phyloP scores from a whole-genome alignment of 2,113 vertebrate genomes.

The Hippopotamus amphibius region DNA sequence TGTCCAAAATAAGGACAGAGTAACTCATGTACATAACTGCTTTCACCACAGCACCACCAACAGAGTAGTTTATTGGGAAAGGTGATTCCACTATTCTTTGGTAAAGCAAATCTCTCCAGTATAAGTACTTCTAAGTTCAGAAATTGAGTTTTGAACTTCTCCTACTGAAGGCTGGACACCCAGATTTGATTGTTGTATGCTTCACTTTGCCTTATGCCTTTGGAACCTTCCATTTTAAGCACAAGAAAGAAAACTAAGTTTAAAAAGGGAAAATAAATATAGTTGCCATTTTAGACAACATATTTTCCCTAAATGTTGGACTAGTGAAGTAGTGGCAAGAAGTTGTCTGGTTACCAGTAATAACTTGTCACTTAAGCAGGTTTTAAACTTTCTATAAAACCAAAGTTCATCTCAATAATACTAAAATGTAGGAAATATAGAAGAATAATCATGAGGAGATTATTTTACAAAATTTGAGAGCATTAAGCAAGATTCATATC shows the following conservation, averaged over 20 bases:
- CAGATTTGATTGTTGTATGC: background rate
- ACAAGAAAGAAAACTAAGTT: background rate
- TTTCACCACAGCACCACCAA: background rate
- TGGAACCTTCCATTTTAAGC: background rate
- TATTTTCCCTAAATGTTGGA: background rate
- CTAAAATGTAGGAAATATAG: background rate
- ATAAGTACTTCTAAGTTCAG: background rate
- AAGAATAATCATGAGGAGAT: background rate
- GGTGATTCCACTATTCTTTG: background rate
- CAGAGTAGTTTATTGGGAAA: background rate
- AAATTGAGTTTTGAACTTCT: background rate
- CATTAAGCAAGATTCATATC: background rate
- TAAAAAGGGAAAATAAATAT: background rate
- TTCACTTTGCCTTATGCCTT: background rate
- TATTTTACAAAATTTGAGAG: background rate
- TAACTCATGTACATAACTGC: background rate
- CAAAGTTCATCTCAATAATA: background rate
- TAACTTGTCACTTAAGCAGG: background rate
- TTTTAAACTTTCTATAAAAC: background rate
- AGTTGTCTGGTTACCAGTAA: background rate
- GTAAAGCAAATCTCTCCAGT: background rate
- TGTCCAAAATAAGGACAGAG: background rate
- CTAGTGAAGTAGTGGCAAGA: background rate
- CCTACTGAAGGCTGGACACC: background rate
- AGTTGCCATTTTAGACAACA: rapidly evolving